phyloP scores from a whole-genome alignment of 2,888 invertebrate species.

The Eilema depressum region DNA sequence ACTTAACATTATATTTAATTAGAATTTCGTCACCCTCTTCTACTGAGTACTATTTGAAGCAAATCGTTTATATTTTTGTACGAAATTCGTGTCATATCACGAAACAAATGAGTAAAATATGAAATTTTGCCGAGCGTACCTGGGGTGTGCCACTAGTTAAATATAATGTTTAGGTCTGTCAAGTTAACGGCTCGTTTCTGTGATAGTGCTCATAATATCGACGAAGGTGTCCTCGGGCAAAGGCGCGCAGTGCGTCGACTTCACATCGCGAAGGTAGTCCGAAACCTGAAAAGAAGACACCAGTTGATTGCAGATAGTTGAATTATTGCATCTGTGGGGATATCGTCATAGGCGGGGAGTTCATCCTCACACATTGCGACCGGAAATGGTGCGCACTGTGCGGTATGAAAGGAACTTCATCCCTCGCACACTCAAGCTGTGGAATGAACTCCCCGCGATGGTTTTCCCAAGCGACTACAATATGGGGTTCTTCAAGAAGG shows the following conservation, averaged over 20 bases:
- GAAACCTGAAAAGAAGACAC: constrained; percentile 87
- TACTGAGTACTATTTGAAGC: too few species aligned
- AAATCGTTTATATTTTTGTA: too few species aligned
- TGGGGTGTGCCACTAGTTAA: neutral
- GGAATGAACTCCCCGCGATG: too few species aligned
- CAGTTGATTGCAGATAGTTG: neutral
- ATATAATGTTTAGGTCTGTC: neutral
- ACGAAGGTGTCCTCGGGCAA: constrained; percentile 88
- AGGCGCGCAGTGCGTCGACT: constrained; percentile 95
- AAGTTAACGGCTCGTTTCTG: neutral
- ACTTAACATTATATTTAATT: neutral
- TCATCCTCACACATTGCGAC: too few species aligned
- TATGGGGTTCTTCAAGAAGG: too few species aligned
- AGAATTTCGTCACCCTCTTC: neutral
- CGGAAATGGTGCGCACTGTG: too few species aligned
- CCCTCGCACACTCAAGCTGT: too few species aligned
- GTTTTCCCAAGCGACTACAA: too few species aligned
- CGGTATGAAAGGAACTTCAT: too few species aligned
- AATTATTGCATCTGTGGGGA: too few species aligned
- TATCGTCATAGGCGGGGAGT: too few species aligned
- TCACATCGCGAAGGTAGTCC: constrained; percentile 93
- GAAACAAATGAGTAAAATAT: neutral
- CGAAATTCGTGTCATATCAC: too few species aligned
- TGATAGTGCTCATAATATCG: constrained; percentile 27
- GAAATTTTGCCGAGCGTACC: neutral